These are phyloP conservation scores for Sinohyriopsis cumingii DNA, from an alignment of 2,888 invertebrate genomes.

Conservation along the genomic window DNA sequence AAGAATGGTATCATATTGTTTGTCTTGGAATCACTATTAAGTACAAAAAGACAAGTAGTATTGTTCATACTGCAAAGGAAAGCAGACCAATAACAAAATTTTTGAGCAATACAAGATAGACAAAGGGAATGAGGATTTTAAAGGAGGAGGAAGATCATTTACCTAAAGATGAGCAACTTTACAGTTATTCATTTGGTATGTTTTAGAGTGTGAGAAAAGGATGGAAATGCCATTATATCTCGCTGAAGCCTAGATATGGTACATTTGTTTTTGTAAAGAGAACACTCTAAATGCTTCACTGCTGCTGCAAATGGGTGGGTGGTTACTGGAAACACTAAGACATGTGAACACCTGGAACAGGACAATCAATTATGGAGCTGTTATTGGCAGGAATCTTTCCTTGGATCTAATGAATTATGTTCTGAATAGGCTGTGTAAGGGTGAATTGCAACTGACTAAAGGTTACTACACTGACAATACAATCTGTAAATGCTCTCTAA, in stretches of 20 bases:
- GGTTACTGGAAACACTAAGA: neutral
- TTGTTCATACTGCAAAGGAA: too few relatives aligned
- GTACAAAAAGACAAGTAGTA: too few relatives aligned
- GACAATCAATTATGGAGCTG: slow-evolving; percentile 23
- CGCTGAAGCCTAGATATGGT: slow-evolving; percentile 19
- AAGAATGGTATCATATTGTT: too few relatives aligned
- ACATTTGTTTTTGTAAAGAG: slow-evolving; percentile 8
- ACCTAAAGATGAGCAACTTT: too few relatives aligned
- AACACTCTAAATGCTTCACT: slow-evolving; percentile 16
- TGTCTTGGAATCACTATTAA: too few relatives aligned
- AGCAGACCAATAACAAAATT: too few relatives aligned
- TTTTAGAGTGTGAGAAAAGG: slow-evolving; percentile 9
- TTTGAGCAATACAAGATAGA: too few relatives aligned
- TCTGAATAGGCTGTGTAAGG: slow-evolving; percentile 19
- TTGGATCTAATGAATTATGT: slow-evolving; percentile 29
- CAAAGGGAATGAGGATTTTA: too few relatives aligned
- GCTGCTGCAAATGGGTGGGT: slow-evolving; percentile 2
- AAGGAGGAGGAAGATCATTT: too few relatives aligned
- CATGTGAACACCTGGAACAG: slow-evolving; percentile 10
- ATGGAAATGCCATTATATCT: slow-evolving; percentile 20
- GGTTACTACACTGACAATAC: slow-evolving; percentile 17
- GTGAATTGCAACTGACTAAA: slow-evolving; percentile 3
- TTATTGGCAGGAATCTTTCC: slow-evolving; percentile 19
- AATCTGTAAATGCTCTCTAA: slow-evolving; percentile 15
- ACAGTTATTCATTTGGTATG: too few relatives aligned